A percentile compares a stretch with the other conserved stretches of the same genome.
Evolutionary conservation across 2,797 vertebrate genomes (phyloP).

Genomic region (Tangara arthus): DNA sequence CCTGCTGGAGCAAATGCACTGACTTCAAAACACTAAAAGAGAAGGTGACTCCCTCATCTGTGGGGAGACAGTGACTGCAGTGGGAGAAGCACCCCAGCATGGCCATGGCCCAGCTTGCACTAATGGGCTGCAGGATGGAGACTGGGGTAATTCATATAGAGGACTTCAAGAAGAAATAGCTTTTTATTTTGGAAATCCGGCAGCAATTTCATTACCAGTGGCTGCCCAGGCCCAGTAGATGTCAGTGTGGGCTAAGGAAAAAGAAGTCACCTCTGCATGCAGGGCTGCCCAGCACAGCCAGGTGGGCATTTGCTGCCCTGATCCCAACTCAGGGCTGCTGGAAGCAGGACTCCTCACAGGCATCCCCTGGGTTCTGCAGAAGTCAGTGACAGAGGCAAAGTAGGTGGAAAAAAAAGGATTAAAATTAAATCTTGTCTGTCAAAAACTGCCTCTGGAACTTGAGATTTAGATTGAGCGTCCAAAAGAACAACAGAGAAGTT

Average conservation of each 20-base stretch:
- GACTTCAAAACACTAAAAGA: not conserved
- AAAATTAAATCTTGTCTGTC: not conserved
- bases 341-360: too few species aligned
- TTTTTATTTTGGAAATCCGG: not conserved
- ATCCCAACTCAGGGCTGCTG: not conserved
- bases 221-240: constrained; percentile 50
- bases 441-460: not conserved
- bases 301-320: not conserved
- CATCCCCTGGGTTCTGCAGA: not conserved
- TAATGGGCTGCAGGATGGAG: not conserved
- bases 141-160: fast-evolving
- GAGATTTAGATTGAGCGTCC: fast-evolving
- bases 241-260: constrained; percentile 62
- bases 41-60: not conserved
- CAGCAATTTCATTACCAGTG: not conserved
- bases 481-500: not conserved
- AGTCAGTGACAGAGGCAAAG: not conserved
- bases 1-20: not conserved
- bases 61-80: too few species aligned
- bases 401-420: not conserved
- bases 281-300: not conserved
- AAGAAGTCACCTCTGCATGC: not conserved
- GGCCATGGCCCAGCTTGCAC: not conserved
- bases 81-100: not conserved
- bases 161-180: not conserved